These are phyloP conservation scores for Gouania willdenowi DNA, from an alignment of 2,797 vertebrate species.

Conservation along the genomic window DNA sequence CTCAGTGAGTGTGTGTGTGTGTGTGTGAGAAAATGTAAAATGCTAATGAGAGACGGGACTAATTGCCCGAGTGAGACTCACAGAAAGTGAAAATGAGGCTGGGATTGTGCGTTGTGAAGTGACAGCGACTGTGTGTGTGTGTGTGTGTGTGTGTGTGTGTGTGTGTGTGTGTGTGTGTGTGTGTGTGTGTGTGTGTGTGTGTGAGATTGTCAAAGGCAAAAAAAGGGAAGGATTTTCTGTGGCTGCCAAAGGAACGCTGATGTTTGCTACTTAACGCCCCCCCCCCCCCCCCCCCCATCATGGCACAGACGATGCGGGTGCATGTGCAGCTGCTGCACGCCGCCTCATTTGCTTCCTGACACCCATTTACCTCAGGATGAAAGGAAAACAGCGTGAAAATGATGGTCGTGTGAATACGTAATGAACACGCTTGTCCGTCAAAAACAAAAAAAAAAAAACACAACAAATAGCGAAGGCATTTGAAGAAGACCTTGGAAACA, in stretches of 20 bases:
- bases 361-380: conserved; percentile 66
- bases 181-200: too few species aligned
- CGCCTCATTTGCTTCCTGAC: conserved; percentile 67
- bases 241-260: conserved; percentile 27
- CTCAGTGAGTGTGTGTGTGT: too few species aligned
- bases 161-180: too few species aligned
- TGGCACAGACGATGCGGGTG: conserved; percentile 39
- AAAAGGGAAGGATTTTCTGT: too few species aligned
- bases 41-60: conserved; percentile 58
- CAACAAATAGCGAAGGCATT: too few species aligned
- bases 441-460: conserved; percentile 14
- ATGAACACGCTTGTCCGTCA: conserved; percentile 64
- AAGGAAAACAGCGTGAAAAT: conserved; percentile 52
- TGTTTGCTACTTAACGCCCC: conserved; percentile 54
- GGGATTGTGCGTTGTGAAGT: conserved; percentile 27
- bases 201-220: conserved; percentile 38
- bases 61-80: conserved; percentile 47
- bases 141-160: conserved; percentile 16
- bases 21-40: conserved; percentile 56
- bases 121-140: conserved; percentile 28
- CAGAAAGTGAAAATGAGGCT: conserved; percentile 20
- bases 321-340: conserved; percentile 62
- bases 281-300: conserved; percentile 48
- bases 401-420: conserved; percentile 55
- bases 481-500: too few species aligned